phyloP scores from a whole-genome alignment of 2,797 vertebrate genomes.

The Hafferia zeledoni region DNA sequence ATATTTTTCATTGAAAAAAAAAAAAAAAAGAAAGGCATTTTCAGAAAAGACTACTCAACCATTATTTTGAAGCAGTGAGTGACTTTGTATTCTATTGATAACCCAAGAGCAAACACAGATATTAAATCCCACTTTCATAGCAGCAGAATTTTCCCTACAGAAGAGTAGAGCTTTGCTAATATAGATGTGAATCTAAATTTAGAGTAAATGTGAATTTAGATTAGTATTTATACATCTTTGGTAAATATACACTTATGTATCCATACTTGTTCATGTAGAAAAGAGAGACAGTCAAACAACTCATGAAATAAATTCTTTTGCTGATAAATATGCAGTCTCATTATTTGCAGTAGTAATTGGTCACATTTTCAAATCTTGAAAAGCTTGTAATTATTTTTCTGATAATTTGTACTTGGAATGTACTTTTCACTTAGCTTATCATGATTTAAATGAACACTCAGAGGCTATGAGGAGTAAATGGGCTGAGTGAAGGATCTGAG shows the following conservation, averaged over 20 bases:
- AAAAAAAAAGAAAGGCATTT: conserved; percentile 52
- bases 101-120: conserved; percentile 18
- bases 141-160: background rate
- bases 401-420: background rate
- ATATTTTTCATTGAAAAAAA: conserved; percentile 60
- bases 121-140: background rate
- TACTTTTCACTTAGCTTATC: background rate
- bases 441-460: background rate
- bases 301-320: background rate
- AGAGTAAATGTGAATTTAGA: background rate
- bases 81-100: conserved; percentile 30
- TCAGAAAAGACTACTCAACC: conserved; percentile 3
- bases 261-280: background rate
- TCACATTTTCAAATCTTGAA: background rate
- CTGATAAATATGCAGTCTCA: background rate
- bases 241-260: background rate
- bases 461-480: background rate
- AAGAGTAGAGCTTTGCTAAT: background rate
- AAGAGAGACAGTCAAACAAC: background rate
- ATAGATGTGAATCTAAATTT: background rate
- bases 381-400: background rate
- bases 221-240: background rate
- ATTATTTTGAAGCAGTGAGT: conserved; percentile 37
- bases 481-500: background rate
- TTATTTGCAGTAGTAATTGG: background rate